Evolutionary conservation across 2,797 vertebrate species (phyloP).

Genomic region (Microhierax caerulescens): DNA sequence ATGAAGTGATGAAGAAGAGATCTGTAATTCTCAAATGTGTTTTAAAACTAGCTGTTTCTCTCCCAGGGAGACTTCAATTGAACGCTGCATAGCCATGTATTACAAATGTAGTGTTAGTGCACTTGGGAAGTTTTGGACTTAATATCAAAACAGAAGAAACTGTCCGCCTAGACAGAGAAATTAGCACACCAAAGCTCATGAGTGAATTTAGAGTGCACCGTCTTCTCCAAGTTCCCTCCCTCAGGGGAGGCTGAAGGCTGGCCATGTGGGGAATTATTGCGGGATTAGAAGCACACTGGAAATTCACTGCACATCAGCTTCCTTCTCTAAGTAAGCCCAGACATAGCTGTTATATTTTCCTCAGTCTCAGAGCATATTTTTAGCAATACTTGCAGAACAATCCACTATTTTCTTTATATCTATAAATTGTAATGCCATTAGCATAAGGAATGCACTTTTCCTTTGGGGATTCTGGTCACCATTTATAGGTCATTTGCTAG

Average conservation of each 20-base stretch:
- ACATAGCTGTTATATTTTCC: background rate
- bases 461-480: background rate
- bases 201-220: background rate
- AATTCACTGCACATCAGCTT: background rate
- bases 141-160: background rate
- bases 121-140: background rate
- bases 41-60: background rate
- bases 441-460: background rate
- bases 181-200: background rate
- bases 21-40: background rate
- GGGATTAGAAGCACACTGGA: background rate
- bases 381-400: background rate
- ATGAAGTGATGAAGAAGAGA: background rate
- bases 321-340: background rate
- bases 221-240: background rate
- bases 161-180: background rate
- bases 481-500: background rate
- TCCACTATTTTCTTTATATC: background rate
- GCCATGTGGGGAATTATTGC: background rate
- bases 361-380: background rate
- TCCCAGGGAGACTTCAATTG: background rate
- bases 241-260: background rate
- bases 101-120: background rate
- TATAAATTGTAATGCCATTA: background rate
- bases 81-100: background rate